Conservation (phyloP, 2,888 invertebrate genomes). For the Thereva unica region DNA sequence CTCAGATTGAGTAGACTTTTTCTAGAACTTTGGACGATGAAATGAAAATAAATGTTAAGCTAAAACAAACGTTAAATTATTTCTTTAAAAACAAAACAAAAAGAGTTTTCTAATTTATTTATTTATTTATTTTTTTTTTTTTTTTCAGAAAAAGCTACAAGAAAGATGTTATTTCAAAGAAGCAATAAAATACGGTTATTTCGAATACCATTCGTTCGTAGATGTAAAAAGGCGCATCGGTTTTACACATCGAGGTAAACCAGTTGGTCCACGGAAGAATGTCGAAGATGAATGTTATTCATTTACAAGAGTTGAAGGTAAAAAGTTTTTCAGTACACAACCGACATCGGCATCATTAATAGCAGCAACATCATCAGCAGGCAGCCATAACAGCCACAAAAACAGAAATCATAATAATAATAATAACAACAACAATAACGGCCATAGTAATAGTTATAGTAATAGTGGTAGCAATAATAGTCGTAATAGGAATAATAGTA, state of each 20-base stretch:
- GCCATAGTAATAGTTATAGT: constrained; percentile 49
- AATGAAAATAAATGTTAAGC: too few relatives aligned
- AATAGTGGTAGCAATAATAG: constrained; percentile 45
- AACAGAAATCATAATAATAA: constrained; percentile 43
- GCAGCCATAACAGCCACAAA: constrained; percentile 35
- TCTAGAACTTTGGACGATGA: too few relatives aligned
- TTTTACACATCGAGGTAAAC: constrained; percentile 57
- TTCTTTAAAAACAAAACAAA: neutral
- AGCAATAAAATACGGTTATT: constrained; percentile 57
- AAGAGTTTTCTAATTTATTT: neutral
- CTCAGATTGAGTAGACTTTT: too few relatives aligned
- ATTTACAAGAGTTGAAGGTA: constrained; percentile 55
- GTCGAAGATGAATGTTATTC: constrained; percentile 55
- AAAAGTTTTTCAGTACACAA: constrained; percentile 51
- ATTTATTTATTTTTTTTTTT: constrained; percentile 12
- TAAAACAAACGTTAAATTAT: too few relatives aligned
- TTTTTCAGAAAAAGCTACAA: constrained; percentile 54
- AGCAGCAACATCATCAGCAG: constrained; percentile 42
- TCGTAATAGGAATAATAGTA: constrained; percentile 42
- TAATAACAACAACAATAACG: constrained; percentile 45
- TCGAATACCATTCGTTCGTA: constrained; percentile 56
- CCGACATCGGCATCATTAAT: constrained; percentile 32
- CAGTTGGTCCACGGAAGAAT: constrained; percentile 55
- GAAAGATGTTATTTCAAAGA: constrained; percentile 59
- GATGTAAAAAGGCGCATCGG: constrained; percentile 56